Conservation (phyloP, 2,888 invertebrate species). For the Agrochola lota region DNA sequence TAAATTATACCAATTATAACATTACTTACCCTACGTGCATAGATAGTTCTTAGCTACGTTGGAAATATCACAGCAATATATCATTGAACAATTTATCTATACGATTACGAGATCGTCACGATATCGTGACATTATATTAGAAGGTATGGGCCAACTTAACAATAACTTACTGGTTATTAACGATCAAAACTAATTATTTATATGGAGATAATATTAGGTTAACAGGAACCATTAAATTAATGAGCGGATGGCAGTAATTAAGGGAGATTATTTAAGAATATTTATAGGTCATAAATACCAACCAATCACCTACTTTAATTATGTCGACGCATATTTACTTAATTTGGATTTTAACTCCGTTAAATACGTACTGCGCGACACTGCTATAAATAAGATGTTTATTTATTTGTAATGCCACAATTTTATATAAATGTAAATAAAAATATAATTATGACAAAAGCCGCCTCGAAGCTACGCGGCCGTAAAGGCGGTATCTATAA, state of each 20-base stretch:
- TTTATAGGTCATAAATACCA: constrained; percentile 39
- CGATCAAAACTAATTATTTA: constrained; percentile 56
- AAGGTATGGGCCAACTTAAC: constrained; percentile 47
- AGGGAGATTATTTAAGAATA: constrained; percentile 31
- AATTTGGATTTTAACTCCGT: constrained; percentile 3
- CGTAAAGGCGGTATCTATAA: constrained; percentile 38
- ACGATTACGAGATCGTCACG: constrained; percentile 61
- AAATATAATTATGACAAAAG: constrained; percentile 13
- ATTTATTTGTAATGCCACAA: constrained; percentile 6
- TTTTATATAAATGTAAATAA: constrained; percentile 3
- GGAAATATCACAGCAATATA: constrained; percentile 53
- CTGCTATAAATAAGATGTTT: background rate
- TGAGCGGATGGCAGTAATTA: constrained; percentile 39
- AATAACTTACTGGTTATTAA: constrained; percentile 48
- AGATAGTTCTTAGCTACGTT: constrained; percentile 30
- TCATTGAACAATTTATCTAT: constrained; percentile 59
- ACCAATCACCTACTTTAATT: constrained; percentile 13
- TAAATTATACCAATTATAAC: constrained; percentile 17
- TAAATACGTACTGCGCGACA: background rate
- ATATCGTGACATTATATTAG: constrained; percentile 58
- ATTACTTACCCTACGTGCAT: constrained; percentile 24
- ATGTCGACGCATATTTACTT: constrained; percentile 22
- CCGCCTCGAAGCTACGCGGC: background rate
- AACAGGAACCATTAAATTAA: constrained; percentile 52
- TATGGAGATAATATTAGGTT: constrained; percentile 37